phyloP scores from a whole-genome alignment of 2,888 invertebrate species.

The Sthenelais limicola region DNA sequence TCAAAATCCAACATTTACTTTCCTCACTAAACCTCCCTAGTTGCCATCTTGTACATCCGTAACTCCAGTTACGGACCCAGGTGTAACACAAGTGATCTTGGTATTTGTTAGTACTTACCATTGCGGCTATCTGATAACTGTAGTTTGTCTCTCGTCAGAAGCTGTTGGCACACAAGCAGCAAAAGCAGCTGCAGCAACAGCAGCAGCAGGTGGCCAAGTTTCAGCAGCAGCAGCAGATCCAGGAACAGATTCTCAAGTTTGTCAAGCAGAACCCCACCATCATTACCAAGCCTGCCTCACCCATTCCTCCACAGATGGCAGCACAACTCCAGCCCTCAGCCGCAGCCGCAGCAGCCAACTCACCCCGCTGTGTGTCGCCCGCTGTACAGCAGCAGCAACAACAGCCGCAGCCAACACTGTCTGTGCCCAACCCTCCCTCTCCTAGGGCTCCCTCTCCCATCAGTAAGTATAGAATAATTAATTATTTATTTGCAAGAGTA shows the following conservation, averaged over 20 bases:
- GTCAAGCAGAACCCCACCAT: slow-evolving; percentile 68
- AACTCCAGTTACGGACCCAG: too few relatives aligned
- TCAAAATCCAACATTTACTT: too few relatives aligned
- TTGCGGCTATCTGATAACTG: background rate
- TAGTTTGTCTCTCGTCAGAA: slow-evolving; percentile 52
- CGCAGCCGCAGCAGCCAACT: slow-evolving; percentile 11
- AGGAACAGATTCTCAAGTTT: slow-evolving; percentile 59
- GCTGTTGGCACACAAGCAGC: slow-evolving; percentile 56
- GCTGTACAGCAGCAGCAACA: slow-evolving; percentile 48
- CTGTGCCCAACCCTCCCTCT: slow-evolving; percentile 58
- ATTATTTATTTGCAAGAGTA: too few relatives aligned
- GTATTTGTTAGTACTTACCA: too few relatives aligned
- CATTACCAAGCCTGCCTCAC: slow-evolving; percentile 67
- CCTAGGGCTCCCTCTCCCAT: slow-evolving; percentile 69
- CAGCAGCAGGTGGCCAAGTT: slow-evolving; percentile 42
- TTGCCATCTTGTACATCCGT: too few relatives aligned
- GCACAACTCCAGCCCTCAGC: slow-evolving; percentile 46
- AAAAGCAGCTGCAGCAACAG: slow-evolving; percentile 27
- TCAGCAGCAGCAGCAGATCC: slow-evolving; percentile 58
- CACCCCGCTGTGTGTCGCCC: slow-evolving; percentile 48
- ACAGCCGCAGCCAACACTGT: slow-evolving; percentile 44
- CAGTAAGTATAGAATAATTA: slow-evolving; percentile 66
- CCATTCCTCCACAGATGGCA: slow-evolving; percentile 56
- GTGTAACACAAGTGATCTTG: too few relatives aligned
- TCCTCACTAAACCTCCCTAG: too few relatives aligned